Base-by-base conservation (phyloP, 2,888 invertebrate genomes). In the Leuctra nigra region DNA sequence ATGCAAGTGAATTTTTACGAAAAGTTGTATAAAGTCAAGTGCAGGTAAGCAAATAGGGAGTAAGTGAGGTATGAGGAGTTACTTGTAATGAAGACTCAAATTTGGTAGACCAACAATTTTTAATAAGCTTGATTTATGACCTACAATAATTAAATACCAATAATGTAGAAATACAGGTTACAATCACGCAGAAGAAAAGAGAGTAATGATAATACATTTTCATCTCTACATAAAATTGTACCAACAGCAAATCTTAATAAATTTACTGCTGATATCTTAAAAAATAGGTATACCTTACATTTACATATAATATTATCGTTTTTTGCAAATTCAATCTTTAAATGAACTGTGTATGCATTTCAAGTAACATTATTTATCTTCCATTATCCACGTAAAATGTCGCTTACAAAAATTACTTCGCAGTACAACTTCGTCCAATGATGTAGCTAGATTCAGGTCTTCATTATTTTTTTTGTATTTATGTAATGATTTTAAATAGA, bases 161-260 rank as follows among this genome's bases (percentile, higher is more conserved):
- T 53, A 53, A 57, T 53, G 57, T 57, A 54, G 48, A 57, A 54
- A 46, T 57, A 54, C 54, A 57, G 44, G 6, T 33, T 41, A 50
- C 52, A 56, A 23, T 55, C 48, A 55, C 47, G 38, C 29, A 56
- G 48, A 54, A 48, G 39, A 54, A 53, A 56, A 14, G 25, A 56
- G 44, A 39, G 39, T 44, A 52, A 33, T 41, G 39, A 16, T 16
- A 36, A 35, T 47, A 29, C 44, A 33, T 18, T 54, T 16, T 11
- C 14, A 41, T 41, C 14, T 20, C 9, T 16, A 38, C 38, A 14
- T 38, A 38, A 14, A 13, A 16, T 16, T 41, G 14, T 18, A 18
- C 44, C 22, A 44, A 44, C 44, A 29, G 6, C 7, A 29, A 29
- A 29, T 7, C 11, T 29, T 7, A 29, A 6, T 29, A 6, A 6